These are phyloP conservation scores for Parazoanthus atlanticus DNA, from an alignment of 92 coral and sea anemone species.

Conservation along the genomic window DNA sequence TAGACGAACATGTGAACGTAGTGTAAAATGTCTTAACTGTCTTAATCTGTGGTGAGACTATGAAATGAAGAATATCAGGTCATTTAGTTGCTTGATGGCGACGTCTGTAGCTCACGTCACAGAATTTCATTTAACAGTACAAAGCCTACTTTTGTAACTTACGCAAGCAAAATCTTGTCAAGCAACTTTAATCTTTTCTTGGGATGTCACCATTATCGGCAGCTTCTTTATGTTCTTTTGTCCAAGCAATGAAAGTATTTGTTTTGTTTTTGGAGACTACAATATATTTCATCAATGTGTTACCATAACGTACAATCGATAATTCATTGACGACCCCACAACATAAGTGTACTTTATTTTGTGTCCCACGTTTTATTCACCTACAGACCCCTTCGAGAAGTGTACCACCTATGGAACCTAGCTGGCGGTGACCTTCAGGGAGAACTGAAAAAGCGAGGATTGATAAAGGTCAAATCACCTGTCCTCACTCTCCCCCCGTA, in stretches of 20 bases:
- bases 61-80: too few relatives aligned
- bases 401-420: conserved; percentile 90
- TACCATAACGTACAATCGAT: neutral
- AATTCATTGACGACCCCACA: neutral
- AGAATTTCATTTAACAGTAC: too few relatives aligned
- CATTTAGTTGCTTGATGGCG: too few relatives aligned
- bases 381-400: conserved; percentile 78
- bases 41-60: too few relatives aligned
- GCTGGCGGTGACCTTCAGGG: conserved; percentile 96
- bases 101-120: too few relatives aligned
- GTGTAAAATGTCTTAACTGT: too few relatives aligned
- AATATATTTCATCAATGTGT: neutral
- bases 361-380: neutral
- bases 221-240: neutral
- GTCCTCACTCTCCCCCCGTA: conserved; percentile 91
- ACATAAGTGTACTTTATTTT: neutral
- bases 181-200: too few relatives aligned
- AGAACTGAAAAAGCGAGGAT: conserved; percentile 90
- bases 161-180: too few relatives aligned
- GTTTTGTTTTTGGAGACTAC: neutral
- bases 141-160: too few relatives aligned
- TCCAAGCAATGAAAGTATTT: too few relatives aligned
- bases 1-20: too few relatives aligned
- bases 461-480: conserved; percentile 89
- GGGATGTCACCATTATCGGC: neutral